These are phyloP conservation scores for Drosophila cardini DNA, from an alignment of 1,140 invertebrate genomes.

Conservation along the genomic window DNA sequence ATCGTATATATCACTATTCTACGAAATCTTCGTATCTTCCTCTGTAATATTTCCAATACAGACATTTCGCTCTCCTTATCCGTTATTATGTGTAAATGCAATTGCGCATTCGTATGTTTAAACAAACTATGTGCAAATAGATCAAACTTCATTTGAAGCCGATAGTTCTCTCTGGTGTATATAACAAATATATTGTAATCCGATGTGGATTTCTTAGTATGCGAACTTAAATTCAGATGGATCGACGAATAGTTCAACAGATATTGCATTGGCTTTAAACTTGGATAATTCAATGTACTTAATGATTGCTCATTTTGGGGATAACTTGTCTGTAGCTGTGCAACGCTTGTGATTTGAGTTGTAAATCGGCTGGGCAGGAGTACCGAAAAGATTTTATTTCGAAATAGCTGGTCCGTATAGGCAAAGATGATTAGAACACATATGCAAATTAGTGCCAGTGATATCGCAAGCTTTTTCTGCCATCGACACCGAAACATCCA, in stretches of 20 bases:
- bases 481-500: constrained; percentile 67
- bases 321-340: constrained; percentile 47
- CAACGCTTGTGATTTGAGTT: constrained; percentile 48
- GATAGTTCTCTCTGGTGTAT: constrained; percentile 85
- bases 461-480: constrained; percentile 67
- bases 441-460: constrained; percentile 66
- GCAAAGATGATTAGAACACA: constrained; percentile 73
- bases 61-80: constrained; percentile 88
- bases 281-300: constrained; percentile 33
- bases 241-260: constrained; percentile 65
- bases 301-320: constrained; percentile 37
- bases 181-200: constrained; percentile 83
- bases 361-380: constrained; percentile 64
- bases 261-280: constrained; percentile 60
- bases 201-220: constrained; percentile 42
- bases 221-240: constrained; percentile 50
- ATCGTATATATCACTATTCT: constrained; percentile 85
- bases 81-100: constrained; percentile 89
- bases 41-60: constrained; percentile 86
- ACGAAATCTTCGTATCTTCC: constrained; percentile 84
- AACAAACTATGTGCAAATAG: constrained; percentile 87
- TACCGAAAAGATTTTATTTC: constrained; percentile 67
- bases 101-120: constrained; percentile 84
- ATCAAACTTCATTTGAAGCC: constrained; percentile 87
- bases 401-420: constrained; percentile 67